Percentiles rank a stretch among this genome's conserved stretches.
These are phyloP conservation scores for Agrotis ipsilon DNA, from an alignment of 2,888 invertebrate genomes.

Conservation along the genomic window DNA sequence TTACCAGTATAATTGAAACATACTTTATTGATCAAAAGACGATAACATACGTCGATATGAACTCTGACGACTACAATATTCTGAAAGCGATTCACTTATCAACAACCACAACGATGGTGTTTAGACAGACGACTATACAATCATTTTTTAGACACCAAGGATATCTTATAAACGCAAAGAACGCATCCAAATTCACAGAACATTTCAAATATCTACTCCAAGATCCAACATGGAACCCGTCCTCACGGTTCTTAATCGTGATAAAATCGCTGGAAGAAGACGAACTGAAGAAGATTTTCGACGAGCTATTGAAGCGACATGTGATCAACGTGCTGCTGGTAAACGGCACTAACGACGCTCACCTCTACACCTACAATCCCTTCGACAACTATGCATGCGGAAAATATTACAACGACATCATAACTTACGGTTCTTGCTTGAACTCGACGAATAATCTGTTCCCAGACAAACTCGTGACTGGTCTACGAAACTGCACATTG, in stretches of 20 bases:
- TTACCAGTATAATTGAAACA: too few species aligned
- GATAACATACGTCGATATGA: slow-evolving; percentile 47
- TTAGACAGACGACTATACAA: slow-evolving; percentile 12
- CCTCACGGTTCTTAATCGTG: slow-evolving; percentile 70
- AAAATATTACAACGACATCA: slow-evolving; percentile 71
- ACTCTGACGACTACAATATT: slow-evolving; percentile 38
- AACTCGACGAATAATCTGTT: slow-evolving; percentile 60
- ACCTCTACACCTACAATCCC: slow-evolving; percentile 78
- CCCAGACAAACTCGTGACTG: slow-evolving; percentile 69
- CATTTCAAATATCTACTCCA: slow-evolving; percentile 58
- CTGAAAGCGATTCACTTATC: slow-evolving; percentile 57
- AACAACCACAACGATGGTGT: slow-evolving; percentile 17
- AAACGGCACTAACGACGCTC: slow-evolving; percentile 65
- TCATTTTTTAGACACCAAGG: slow-evolving; percentile 43
- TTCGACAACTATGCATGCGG: slow-evolving; percentile 79
- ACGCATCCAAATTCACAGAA: slow-evolving; percentile 45
- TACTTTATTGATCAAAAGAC: too few species aligned
- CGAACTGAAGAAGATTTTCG: slow-evolving; percentile 69
- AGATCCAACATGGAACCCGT: slow-evolving; percentile 74
- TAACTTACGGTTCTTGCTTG: slow-evolving; percentile 73
- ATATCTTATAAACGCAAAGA: slow-evolving; percentile 68
- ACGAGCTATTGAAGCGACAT: slow-evolving; percentile 67
- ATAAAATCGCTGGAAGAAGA: slow-evolving; percentile 56
- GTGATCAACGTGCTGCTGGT: slow-evolving; percentile 71
- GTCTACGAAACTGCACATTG: slow-evolving; percentile 75